Evolutionary conservation across 37 sponge, comb jelly and placozoan species (phyloP).

Genomic region (Petrosia ficiformis): DNA sequence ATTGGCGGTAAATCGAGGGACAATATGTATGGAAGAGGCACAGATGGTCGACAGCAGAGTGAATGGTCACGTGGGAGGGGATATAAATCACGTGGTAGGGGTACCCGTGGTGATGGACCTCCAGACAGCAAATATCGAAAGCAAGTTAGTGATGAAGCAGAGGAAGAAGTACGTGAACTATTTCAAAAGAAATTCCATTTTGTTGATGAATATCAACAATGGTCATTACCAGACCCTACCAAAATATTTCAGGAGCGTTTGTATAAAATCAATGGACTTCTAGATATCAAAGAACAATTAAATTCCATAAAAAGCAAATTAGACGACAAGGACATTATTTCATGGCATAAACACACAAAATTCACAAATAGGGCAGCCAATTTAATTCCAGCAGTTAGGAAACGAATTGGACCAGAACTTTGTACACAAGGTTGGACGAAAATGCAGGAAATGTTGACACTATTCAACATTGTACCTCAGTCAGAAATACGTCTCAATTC

Average conservation of each 20-base stretch:
- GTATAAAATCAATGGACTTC: not conserved
- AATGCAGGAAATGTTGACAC: conserved; percentile 20
- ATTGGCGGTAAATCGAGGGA: too few relatives aligned
- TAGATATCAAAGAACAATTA: conserved; percentile 57
- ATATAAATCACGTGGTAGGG: not conserved
- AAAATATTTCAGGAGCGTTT: conserved; percentile 34
- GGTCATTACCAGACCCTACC: conserved; percentile 40
- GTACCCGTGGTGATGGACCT: not conserved
- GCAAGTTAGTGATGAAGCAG: conserved; percentile 69
- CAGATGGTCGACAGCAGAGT: too few relatives aligned
- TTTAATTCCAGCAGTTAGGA: conserved; percentile 50
- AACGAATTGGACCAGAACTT: conserved; percentile 77
- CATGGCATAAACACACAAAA: conserved; percentile 87
- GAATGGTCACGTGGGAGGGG: too few relatives aligned
- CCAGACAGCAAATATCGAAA: conserved; percentile 20
- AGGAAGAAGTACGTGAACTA: conserved; percentile 62
- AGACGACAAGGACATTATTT: conserved; percentile 69
- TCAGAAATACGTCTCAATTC: conserved; percentile 53
- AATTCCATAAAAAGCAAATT: conserved; percentile 56
- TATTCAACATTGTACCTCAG: not conserved
- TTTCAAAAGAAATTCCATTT: conserved; percentile 58
- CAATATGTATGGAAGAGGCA: too few relatives aligned
- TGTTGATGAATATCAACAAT: conserved; percentile 35
- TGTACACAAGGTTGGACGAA: conserved; percentile 93
- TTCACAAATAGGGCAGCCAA: conserved; percentile 78